Base-by-base conservation (phyloP, 35 echinoderm and acorn worm species). In the Stichopus chloronotus region DNA sequence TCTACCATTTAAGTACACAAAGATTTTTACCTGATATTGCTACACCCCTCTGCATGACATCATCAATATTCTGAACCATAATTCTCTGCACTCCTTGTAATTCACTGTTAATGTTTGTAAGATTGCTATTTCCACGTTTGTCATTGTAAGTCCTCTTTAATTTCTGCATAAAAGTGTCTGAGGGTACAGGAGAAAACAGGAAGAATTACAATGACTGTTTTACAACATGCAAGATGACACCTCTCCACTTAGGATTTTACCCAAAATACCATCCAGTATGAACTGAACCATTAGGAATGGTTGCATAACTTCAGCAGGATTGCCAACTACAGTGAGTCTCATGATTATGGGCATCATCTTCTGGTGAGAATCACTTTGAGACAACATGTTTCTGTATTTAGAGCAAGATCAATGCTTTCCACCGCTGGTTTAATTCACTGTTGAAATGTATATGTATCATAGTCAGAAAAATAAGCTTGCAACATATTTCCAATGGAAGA, bases 51-150 rank as follows among this genome's bases (percentile, higher is more conserved):
- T 96, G 93, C 95, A 99, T 96, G 91, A 99, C 97, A 93, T 99
- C 97, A 94, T 99, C 97, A 61, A 99, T 99, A 91, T 99, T 99
- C 91, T 99, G 97, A 12, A 99, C 97, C 97, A 99, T 99, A 30
- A 99, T 99, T 79, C 94, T 99, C 74, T 99, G 97, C 69, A 99
- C 97, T 93, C 95, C 97, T 63, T 99, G 97, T 56, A 99, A 86
- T 59, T 99, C 97, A 91, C 85, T 92, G 93, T 99, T 99, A 78
- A 99, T 94, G 56, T 93, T 92, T 21, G 84, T 69, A 19, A 96
- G 61, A 61, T 93, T 94, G 60, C 97, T 81, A 17, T 95, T 93
- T 55, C 92, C 88, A 78, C 95, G 53, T 68, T 93, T 96, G 76
- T 99, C 97, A 58, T 94, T 95, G 90, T 99, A 99, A 23, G 91